Evolutionary conservation across 1,140 invertebrate genomes (phyloP), one percentile per base, ranked within the genome.

Genomic region (Helicoverpa zea): DNA sequence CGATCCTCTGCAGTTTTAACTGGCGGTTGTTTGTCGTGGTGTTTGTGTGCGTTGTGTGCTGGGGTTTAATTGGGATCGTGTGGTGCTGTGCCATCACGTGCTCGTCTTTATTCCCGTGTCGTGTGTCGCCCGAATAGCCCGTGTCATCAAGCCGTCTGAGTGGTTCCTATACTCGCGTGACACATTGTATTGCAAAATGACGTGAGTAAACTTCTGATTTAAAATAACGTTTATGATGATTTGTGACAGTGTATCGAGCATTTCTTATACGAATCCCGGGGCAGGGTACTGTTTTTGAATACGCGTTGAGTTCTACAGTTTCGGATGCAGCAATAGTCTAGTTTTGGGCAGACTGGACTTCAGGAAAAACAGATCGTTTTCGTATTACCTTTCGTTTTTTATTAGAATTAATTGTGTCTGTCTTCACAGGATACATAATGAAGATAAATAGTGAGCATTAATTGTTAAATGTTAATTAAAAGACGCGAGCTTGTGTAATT

Each of bases 381-480:
- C 16, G 64, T 68, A 49, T n/a, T 72, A 14, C 4, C 68, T 14
- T 54, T 18, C 23, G 54, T 72, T 66, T 47, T 77, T 77, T 49
- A 77, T 77, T 77, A 64, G 16, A 35, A 66, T 30, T 77, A 77
- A 77, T 77, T 54, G 75, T 77, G 5, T 52, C 56, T 47, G 63
- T 11, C 47, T 72, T 30, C 49, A 72, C 68, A 30, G 64, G 64
- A 68, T 51, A 29, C 49, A 49, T 77, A 77, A 77, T 77, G 61
- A 64, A 77, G 61, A 77, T 77, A 66, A 77, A 61, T 66, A 29
- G 58, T 13, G 29, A n/a, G 61, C 49, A 56, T 77, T 66, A 64
- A 77, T 77, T 77, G 66, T 70, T 70, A 51, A 77, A 64, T 64
- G 75, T 77, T 77, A 77, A 77, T 77, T 66, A 54, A 77, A 75